These are phyloP conservation scores for Lomographa bimaculata DNA, from an alignment of 2,888 invertebrate species.

Conservation along the genomic window DNA sequence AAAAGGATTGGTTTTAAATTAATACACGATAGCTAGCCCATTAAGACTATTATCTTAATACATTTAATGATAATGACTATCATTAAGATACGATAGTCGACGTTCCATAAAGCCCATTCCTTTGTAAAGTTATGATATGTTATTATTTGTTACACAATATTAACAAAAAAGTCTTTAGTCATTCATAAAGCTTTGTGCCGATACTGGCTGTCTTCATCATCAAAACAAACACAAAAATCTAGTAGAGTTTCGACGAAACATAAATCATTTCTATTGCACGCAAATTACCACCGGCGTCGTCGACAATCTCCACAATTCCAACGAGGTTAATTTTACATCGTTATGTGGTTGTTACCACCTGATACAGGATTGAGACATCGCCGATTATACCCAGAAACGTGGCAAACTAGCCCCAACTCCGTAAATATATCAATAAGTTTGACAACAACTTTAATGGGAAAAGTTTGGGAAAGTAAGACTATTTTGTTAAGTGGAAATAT, in stretches of 20 bases:
- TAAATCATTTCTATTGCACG: conserved; percentile 18
- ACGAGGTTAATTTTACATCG: conserved; percentile 24
- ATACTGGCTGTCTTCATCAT: too few species aligned
- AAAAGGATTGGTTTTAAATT: conserved; percentile 19
- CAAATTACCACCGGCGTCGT: conserved; percentile 18
- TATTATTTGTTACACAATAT: too few species aligned
- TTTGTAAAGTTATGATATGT: too few species aligned
- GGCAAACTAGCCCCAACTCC: conserved; percentile 51
- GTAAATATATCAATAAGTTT: conserved; percentile 63
- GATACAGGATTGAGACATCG: conserved; percentile 31
- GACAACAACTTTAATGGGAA: conserved; percentile 63
- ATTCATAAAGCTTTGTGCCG: conserved; percentile 1
- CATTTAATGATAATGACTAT: conserved; percentile 17
- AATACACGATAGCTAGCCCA: conserved; percentile 15
- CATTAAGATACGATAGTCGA: conserved; percentile 11
- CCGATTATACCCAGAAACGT: conserved; percentile 35
- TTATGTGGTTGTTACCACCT: conserved; percentile 32
- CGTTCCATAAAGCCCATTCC: too few species aligned
- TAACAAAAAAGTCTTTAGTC: too few species aligned
- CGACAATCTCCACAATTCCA: conserved; percentile 21
- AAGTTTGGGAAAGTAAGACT: conserved; percentile 55
- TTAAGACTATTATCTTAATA: conserved; percentile 16
- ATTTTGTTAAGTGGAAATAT: conserved; percentile 49
- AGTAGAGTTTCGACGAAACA: conserved; percentile 13
- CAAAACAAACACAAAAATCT: conserved; percentile 4